Base-by-base conservation (phyloP, 1,140 invertebrate genomes). In the Heliconius hermathena region DNA sequence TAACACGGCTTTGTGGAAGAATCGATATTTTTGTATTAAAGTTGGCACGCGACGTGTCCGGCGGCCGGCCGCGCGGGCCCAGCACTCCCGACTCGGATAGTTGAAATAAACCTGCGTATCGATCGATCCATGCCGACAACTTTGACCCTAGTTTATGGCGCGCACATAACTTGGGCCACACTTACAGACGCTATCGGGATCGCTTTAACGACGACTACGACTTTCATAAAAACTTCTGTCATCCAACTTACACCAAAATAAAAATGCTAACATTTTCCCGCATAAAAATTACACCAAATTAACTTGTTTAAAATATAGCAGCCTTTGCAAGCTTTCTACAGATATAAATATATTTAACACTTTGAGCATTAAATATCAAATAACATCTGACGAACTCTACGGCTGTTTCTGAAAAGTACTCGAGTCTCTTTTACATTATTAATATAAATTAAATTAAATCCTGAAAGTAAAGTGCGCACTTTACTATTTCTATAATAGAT, bases 11-110 rank as follows among this genome's bases (percentile, higher is more conserved):
- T 91, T 91, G 90, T 89, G 90, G 88, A 93, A 93, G 91, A 93
- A 94, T 94, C 93, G 93, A 94, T 94, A 93, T 93, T 92, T 94
- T 93, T 92, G 90, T 94, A 93, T 93, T 92, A 90, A 90, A 92
- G 89, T 91, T 91, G 89, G 89, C 91, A 93, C 91, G 91, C 92
- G 91, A 94, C 82, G 86, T 93, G 91, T 92, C 91, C 91, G 88
- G 89, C 80, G 73, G 77, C 66, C 76, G 76, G 70, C 83, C 83
- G 86, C 89, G 87, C 87, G 89, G 13, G 3, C 41, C 87, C 87
- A 84, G 49, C 29, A 74, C 49, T 60, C 71, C 70, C 60, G 33
- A 77, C 76, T 77, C 86, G 88, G 87, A 88, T 89, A 77, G 79
- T 80, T 71, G 71, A 90, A 90, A 90, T 88, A 88, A 91, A 88